Conservation (phyloP, 2,797 vertebrate genomes). For the Falco rusticolus region DNA sequence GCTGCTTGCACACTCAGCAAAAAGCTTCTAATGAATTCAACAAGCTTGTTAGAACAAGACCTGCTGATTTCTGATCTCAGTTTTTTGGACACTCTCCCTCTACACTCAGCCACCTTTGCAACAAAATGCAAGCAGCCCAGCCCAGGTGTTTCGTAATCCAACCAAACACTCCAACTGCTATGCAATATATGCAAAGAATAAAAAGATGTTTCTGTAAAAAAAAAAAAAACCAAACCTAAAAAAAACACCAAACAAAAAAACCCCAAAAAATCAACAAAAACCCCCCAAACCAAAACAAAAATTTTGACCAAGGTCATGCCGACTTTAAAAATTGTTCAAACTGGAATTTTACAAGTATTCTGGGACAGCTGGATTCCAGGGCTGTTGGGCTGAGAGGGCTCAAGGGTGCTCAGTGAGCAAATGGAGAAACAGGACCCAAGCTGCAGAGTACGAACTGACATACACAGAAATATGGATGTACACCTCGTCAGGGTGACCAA, state of each 20-base stretch:
- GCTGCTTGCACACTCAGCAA: slow-evolving; percentile 15
- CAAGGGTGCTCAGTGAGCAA: neutral
- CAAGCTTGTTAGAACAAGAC: slow-evolving; percentile 49
- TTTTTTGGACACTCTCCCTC: neutral
- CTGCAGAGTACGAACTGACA: neutral
- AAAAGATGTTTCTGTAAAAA: neutral
- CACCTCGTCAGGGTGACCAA: neutral
- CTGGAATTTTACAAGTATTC: neutral
- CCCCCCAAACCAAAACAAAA: no score
- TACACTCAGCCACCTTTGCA: neutral
- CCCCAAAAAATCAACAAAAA: no score
- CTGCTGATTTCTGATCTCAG: slow-evolving; percentile 20
- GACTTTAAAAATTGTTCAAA: neutral
- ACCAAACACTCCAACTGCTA: neutral
- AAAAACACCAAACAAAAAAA: no score
- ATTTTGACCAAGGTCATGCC: neutral
- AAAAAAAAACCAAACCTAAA: no score
- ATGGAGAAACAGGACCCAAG: neutral
- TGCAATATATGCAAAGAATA: neutral
- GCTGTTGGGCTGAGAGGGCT: neutral
- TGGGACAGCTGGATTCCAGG: neutral
- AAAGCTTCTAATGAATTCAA: neutral
- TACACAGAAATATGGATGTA: neutral
- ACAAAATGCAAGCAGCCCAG: neutral
- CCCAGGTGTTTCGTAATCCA: neutral